These are phyloP conservation scores for Ptychobarbus kaznakovi DNA, from an alignment of 2,797 vertebrate genomes.

Conservation along the genomic window DNA sequence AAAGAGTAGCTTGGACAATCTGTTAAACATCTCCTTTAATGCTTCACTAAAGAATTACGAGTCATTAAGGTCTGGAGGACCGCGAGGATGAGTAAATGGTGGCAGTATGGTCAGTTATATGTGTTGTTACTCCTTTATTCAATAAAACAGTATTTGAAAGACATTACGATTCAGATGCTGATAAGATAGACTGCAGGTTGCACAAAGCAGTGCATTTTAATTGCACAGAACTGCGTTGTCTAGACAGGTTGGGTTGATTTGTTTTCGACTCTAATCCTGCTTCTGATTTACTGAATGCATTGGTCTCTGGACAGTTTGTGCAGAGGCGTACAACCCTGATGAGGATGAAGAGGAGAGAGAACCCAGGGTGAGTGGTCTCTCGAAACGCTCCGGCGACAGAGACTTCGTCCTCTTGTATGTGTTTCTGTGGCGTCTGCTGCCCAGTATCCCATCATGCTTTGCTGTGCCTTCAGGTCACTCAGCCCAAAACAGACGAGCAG, in stretches of 20 bases:
- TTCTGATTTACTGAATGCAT: slow-evolving; percentile 18
- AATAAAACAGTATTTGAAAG: not conserved
- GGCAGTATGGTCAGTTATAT: not conserved
- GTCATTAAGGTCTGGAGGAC: not conserved
- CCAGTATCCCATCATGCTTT: slow-evolving; percentile 30
- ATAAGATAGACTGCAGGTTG: not conserved
- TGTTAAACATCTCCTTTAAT: not conserved
- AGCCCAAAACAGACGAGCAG: slow-evolving; percentile 98
- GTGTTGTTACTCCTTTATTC: not conserved
- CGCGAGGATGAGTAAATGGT: not conserved
- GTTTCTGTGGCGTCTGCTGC: slow-evolving; percentile 9
- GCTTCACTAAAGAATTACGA: not conserved
- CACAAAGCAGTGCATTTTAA: not conserved
- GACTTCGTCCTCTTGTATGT: not conserved
- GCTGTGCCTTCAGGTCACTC: slow-evolving; percentile 84
- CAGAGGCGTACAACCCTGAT: slow-evolving; percentile 98
- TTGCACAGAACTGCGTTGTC: not conserved
- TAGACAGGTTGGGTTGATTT: slow-evolving; percentile 8
- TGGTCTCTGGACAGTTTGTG: slow-evolving; percentile 83
- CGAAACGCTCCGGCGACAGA: not conserved
- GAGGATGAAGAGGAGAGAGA: slow-evolving; percentile 97
- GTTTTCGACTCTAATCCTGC: slow-evolving; percentile 17
- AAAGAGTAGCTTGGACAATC: not conserved
- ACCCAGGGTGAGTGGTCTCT: slow-evolving; percentile 82
- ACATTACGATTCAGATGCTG: not conserved